Conservation (phyloP, 2,113 vertebrate species). For the Pelusios castaneus region DNA sequence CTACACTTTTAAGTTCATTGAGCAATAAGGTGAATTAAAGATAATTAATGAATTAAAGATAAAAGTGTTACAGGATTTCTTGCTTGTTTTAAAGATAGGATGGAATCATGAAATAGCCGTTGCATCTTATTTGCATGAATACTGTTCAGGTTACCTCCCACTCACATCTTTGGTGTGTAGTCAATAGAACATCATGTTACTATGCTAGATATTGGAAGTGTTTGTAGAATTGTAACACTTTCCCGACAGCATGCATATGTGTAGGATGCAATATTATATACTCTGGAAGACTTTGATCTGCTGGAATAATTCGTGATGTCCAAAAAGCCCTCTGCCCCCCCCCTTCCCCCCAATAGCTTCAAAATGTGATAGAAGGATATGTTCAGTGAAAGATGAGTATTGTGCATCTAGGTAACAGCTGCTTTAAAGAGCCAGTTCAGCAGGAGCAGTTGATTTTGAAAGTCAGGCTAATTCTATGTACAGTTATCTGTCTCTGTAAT, state of each 20-base stretch:
- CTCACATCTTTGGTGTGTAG: background rate
- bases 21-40: background rate
- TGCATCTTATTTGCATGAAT: background rate
- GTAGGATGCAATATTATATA: background rate
- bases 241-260: background rate
- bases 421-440: background rate
- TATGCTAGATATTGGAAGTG: background rate
- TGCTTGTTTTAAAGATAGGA: background rate
- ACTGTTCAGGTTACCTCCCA: background rate
- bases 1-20: background rate
- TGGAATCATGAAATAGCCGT: background rate
- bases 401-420: background rate
- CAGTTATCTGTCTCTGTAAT: rapidly evolving
- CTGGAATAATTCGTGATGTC: background rate
- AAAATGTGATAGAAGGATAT: background rate
- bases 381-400: background rate
- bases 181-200: background rate
- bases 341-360: too few species aligned
- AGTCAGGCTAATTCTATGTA: background rate
- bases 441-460: background rate
- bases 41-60: too few species aligned
- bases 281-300: background rate
- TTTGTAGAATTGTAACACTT: background rate
- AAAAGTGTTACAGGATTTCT: too few species aligned
- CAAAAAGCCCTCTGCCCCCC: background rate